phyloP scores from a whole-genome alignment of 2,113 vertebrate genomes.

The Elachura formosa region DNA sequence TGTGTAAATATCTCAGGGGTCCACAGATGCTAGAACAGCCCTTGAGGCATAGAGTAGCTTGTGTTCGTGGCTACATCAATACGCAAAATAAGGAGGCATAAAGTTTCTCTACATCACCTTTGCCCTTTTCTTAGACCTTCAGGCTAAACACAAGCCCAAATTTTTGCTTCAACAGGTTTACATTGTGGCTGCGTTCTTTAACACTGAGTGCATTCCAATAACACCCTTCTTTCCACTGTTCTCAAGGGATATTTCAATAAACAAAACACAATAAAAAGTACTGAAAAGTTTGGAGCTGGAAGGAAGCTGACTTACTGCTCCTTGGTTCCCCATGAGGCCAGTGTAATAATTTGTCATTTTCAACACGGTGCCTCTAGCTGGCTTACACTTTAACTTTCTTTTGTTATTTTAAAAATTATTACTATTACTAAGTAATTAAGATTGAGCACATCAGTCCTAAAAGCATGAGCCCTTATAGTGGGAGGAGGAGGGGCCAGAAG shows the following conservation, averaged over 20 bases:
- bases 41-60: not conserved
- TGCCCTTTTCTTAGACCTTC: not conserved
- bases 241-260: not conserved
- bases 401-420: not conserved
- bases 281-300: not conserved
- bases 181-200: not conserved
- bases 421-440: not conserved
- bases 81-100: not conserved
- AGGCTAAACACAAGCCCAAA: not conserved
- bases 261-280: conserved; percentile 13
- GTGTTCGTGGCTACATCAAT: not conserved
- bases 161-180: not conserved
- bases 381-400: not conserved
- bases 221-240: not conserved
- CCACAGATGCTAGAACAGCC: not conserved
- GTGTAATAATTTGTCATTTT: not conserved
- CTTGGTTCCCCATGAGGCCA: not conserved
- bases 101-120: not conserved
- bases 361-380: not conserved
- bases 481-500: not conserved
- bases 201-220: not conserved
- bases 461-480: not conserved
- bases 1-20: not conserved
- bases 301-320: conserved; percentile 13
- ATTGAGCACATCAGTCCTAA: not conserved